Conservation (phyloP, 1,140 invertebrate species). For the Euwallacea similis region DNA sequence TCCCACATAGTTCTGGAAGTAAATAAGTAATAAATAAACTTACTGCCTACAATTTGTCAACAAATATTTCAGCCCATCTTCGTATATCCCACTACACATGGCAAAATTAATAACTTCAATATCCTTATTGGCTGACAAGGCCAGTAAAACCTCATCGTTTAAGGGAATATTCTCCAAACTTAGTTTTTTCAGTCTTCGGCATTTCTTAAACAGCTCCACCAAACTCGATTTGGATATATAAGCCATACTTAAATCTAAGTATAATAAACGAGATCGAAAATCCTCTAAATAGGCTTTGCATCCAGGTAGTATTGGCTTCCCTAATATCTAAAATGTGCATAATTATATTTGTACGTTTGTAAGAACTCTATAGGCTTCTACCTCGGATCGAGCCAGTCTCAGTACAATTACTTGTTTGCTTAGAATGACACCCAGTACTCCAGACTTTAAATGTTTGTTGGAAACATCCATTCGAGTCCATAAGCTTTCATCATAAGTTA, state of each 20-base stretch:
- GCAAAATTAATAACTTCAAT: conserved; percentile 75
- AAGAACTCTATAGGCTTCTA: too few species aligned
- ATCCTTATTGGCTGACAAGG: conserved; percentile 67
- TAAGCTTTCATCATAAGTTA: conserved; percentile 78
- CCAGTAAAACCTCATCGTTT: conserved; percentile 62
- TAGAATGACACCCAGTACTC: conserved; percentile 70
- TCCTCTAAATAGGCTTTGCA: conserved; percentile 50
- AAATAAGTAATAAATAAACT: conserved; percentile 42
- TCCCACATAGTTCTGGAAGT: conserved; percentile 10
- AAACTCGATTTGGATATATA: conserved; percentile 64
- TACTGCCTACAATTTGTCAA: conserved; percentile 66
- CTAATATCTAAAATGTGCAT: conserved; percentile 51
- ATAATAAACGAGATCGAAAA: conserved; percentile 65
- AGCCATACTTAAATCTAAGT: conserved; percentile 82
- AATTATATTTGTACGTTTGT: neutral
- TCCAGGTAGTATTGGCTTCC: conserved; percentile 58
- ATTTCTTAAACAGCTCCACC: conserved; percentile 65
- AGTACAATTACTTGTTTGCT: conserved; percentile 73
- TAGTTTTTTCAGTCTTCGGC: conserved; percentile 74
- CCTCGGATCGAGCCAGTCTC: conserved; percentile 60
- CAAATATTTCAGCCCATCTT: conserved; percentile 62
- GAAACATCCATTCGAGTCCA: conserved; percentile 83
- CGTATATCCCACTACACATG: conserved; percentile 68
- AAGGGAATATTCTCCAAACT: conserved; percentile 78
- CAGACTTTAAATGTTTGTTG: conserved; percentile 65